These are phyloP conservation scores for Sylvia atricapilla DNA, from an alignment of 2,113 vertebrate genomes.

Conservation along the genomic window DNA sequence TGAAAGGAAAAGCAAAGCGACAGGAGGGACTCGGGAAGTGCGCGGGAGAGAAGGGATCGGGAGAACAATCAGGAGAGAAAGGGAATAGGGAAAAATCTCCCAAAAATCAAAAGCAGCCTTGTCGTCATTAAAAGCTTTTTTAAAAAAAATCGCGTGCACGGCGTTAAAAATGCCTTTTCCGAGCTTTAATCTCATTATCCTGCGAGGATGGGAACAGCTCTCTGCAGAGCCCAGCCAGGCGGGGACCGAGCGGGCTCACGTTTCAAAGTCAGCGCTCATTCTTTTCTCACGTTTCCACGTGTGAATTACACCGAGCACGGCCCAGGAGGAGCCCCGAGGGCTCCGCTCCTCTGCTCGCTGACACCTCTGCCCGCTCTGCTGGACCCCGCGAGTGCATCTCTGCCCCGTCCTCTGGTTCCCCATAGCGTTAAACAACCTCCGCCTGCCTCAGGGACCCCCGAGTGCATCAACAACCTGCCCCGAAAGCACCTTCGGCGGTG, in stretches of 20 bases:
- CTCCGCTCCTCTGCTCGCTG: background rate
- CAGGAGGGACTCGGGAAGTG: background rate
- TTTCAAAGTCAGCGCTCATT: conserved; percentile 42
- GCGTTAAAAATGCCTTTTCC: background rate
- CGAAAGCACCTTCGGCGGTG: background rate
- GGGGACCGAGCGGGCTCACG: background rate
- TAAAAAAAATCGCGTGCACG: background rate
- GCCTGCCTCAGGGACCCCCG: background rate
- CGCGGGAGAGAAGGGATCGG: background rate
- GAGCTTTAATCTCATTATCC: background rate
- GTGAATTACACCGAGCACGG: background rate
- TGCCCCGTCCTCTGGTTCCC: background rate
- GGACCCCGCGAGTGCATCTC: background rate
- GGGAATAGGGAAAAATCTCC: background rate
- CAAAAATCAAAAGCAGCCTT: background rate
- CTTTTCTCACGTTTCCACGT: conserved; percentile 50
- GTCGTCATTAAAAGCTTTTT: background rate
- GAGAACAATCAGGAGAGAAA: background rate
- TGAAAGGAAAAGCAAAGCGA: background rate
- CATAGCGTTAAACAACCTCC: background rate
- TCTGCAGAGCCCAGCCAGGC: background rate
- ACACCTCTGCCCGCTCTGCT: background rate
- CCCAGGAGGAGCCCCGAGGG: background rate
- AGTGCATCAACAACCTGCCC: background rate
- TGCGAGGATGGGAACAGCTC: background rate